These are phyloP conservation scores for Troilus luridus DNA, from an alignment of 2,888 invertebrate genomes.

Conservation along the genomic window DNA sequence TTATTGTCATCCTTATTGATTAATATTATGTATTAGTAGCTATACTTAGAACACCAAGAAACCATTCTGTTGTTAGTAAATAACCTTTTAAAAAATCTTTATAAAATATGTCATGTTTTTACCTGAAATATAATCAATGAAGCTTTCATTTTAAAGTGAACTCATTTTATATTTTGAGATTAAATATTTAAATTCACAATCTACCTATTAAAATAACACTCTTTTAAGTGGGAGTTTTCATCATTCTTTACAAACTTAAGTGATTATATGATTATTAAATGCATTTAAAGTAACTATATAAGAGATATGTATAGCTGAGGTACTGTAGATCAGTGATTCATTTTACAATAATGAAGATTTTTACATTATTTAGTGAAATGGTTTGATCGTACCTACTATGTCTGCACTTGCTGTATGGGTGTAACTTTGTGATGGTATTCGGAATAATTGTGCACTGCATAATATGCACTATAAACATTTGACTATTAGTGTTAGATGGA, in stretches of 20 bases:
- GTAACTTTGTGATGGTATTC: too few relatives aligned
- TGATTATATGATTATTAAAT: neutral
- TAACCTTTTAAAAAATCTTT: neutral
- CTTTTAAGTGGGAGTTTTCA: neutral
- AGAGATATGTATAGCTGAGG: too few relatives aligned
- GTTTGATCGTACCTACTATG: too few relatives aligned
- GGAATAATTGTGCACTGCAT: too few relatives aligned
- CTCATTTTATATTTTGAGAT: neutral
- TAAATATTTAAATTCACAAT: neutral
- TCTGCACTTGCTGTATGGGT: too few relatives aligned
- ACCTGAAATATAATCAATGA: conserved; percentile 1
- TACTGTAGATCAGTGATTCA: too few relatives aligned
- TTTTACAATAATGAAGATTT: too few relatives aligned
- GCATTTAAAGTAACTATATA: too few relatives aligned
- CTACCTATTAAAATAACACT: too few relatives aligned
- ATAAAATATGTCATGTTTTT: neutral
- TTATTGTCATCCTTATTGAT: neutral
- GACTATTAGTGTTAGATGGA: too few relatives aligned
- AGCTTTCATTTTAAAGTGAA: neutral
- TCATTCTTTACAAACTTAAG: neutral
- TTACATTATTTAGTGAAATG: too few relatives aligned
- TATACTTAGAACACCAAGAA: conserved; percentile 15
- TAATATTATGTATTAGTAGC: neutral
- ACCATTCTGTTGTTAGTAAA: neutral
- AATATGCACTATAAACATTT: too few relatives aligned